Evolutionary conservation across 92 coral and sea anemone genomes (phyloP), one percentile per base, ranked within the genome.

Genomic region (Porites divaricata): DNA sequence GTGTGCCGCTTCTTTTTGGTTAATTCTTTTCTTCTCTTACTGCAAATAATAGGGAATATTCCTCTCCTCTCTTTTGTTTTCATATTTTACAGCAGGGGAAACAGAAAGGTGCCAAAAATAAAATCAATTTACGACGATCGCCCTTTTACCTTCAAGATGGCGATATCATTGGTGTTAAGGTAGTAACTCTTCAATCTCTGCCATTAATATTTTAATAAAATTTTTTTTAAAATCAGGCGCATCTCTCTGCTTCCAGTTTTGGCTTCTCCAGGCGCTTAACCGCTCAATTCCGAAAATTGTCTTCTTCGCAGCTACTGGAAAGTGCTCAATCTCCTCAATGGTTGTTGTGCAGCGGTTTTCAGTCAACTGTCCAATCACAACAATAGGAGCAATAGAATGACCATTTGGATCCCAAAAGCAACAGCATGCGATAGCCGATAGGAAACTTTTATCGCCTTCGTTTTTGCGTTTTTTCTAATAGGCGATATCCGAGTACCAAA

Each of bases 161-260:
- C 28, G 98, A 94, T 54, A 61, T 85, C n/a, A 83, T 94, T 26
- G 98, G 98, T 66, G 80, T 94, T 13, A 94, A 94, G 98, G 98
- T 91, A 89, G 19, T 20, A 50, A 9, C 15, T 15, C 8, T 10
- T n/a, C 3, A 35, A 35, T 6, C 7, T 35, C 45, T 0, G 5
- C 6, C 45, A 35, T 6, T 35, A 35, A 35, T 35, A 35, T 35
- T 35, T 35, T 35, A 35, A 0, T 35, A 35, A 35, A 35, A n/a
- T n/a, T n/a, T n/a, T n/a, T 51, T 1, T 51, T 8, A 51, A 51
- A 51, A 12, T 15, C 3, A 54, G 10, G 16, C 17, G 17, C 59
- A 11, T 8, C 59, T 15, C 16, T 12, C 59, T 54, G 59, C 59
- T 54, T 54, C 59, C 12, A 11, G 10, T 13, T 54, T 54, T 9